Conservation (phyloP, 2,113 vertebrate species). For the Epinephelus moara region DNA sequence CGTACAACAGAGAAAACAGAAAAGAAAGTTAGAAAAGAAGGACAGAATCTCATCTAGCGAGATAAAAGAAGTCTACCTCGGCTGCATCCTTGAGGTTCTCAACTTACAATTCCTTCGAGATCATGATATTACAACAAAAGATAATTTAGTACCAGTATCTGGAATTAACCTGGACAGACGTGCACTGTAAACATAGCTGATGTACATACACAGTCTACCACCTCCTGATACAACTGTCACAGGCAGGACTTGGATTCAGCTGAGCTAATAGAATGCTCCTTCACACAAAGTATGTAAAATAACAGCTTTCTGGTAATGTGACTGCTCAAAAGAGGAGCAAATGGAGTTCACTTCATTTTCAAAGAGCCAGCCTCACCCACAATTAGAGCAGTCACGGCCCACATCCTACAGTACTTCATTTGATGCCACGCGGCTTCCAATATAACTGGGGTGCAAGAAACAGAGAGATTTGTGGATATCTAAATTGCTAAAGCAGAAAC, state of each 20-base stretch:
- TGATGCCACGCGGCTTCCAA: conserved; percentile 67
- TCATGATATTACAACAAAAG: not conserved
- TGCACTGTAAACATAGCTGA: not conserved
- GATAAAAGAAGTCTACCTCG: not conserved
- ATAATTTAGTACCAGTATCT: not conserved
- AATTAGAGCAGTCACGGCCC: conserved; percentile 74
- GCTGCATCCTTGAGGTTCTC: not conserved
- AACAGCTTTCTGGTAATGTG: conserved; percentile 71
- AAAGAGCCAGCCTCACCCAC: conserved; percentile 65
- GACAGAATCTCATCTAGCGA: no score
- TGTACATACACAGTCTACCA: not conserved
- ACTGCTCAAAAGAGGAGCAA: conserved; percentile 68
- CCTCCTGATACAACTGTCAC: conserved; percentile 1
- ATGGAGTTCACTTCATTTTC: conserved; percentile 71
- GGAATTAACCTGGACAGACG: not conserved
- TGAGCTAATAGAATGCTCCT: conserved; percentile 46
- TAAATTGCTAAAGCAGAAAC: conserved; percentile 95
- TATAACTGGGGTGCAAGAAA: conserved; percentile 83
- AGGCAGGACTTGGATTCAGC: conserved; percentile 26
- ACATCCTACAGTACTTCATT: conserved; percentile 72
- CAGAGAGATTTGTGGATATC: conserved; percentile 94
- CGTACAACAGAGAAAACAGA: not conserved
- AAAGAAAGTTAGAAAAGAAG: not conserved
- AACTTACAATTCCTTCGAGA: not conserved
- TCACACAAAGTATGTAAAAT: conserved; percentile 53